These are phyloP conservation scores for Euspilapteryx auroguttella DNA, from an alignment of 2,888 invertebrate species.

Conservation along the genomic window DNA sequence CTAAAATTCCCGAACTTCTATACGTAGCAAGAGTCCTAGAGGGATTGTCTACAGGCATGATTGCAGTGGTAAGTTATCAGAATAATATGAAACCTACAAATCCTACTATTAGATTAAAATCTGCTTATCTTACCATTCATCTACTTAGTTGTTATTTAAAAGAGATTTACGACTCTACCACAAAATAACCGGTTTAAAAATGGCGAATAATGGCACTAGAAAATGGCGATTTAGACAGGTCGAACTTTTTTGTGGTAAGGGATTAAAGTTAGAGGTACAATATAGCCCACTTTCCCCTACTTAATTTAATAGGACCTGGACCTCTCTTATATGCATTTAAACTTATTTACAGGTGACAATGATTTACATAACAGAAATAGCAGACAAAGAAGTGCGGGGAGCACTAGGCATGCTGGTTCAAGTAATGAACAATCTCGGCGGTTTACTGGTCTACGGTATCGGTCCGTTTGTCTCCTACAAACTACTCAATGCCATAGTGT, in stretches of 20 bases:
- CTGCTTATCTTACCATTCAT: too few species aligned
- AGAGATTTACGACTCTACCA: too few species aligned
- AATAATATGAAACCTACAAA: neutral
- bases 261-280: too few species aligned
- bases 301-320: too few species aligned
- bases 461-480: conserved; percentile 52
- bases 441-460: conserved; percentile 36
- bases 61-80: conserved; percentile 47
- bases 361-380: conserved; percentile 55
- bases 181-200: too few species aligned
- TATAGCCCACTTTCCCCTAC: too few species aligned
- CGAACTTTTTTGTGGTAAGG: too few species aligned
- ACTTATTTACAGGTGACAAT: conserved; percentile 50
- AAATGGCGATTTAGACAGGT: too few species aligned
- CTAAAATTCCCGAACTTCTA: conserved; percentile 44
- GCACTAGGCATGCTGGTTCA: conserved; percentile 47
- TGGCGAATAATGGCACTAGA: too few species aligned
- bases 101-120: too few species aligned
- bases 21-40: conserved; percentile 49
- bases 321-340: too few species aligned
- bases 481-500: conserved; percentile 36
- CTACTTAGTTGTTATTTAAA: too few species aligned
- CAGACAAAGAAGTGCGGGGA: conserved; percentile 51
- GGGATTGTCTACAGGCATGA: conserved; percentile 56
- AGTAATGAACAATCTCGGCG: conserved; percentile 48